Conservation (phyloP, 2,888 invertebrate genomes). For the Leucophora obtusa region DNA sequence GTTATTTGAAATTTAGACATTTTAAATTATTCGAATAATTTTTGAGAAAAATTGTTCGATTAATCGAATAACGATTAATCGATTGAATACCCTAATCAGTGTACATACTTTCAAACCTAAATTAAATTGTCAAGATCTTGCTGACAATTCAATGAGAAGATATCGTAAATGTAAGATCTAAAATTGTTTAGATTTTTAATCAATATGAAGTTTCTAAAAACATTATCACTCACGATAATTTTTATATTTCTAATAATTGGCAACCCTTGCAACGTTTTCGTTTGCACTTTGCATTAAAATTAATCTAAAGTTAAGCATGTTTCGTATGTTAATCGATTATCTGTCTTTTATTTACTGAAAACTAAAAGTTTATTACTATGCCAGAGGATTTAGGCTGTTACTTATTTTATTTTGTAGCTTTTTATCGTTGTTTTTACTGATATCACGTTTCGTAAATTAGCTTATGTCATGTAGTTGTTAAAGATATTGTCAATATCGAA, state of each 20-base stretch:
- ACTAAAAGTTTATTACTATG: conserved; percentile 19
- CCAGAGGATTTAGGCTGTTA: conserved; percentile 41
- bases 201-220: too few relatives aligned
- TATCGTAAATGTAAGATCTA: too few relatives aligned
- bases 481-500: conserved; percentile 67
- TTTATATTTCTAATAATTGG: background rate
- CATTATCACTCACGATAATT: too few relatives aligned
- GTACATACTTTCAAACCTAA: too few relatives aligned
- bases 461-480: conserved; percentile 71
- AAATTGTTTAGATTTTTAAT: too few relatives aligned
- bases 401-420: conserved; percentile 5
- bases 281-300: conserved; percentile 32
- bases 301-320: conserved; percentile 49
- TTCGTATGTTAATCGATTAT: conserved; percentile 73
- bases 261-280: conserved; percentile 1
- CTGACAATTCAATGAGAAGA: too few relatives aligned
- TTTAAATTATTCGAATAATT: too few relatives aligned
- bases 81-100: too few relatives aligned
- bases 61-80: too few relatives aligned
- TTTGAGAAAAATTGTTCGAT: too few relatives aligned
- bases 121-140: too few relatives aligned
- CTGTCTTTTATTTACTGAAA: conserved; percentile 47
- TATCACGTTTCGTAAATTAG: conserved; percentile 73
- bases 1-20: too few relatives aligned
- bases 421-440: conserved; percentile 18